A percentile compares a stretch with the other conserved stretches of the same genome.
phyloP scores from a whole-genome alignment of 2,797 vertebrate genomes.

The Tolypeutes matacus region DNA sequence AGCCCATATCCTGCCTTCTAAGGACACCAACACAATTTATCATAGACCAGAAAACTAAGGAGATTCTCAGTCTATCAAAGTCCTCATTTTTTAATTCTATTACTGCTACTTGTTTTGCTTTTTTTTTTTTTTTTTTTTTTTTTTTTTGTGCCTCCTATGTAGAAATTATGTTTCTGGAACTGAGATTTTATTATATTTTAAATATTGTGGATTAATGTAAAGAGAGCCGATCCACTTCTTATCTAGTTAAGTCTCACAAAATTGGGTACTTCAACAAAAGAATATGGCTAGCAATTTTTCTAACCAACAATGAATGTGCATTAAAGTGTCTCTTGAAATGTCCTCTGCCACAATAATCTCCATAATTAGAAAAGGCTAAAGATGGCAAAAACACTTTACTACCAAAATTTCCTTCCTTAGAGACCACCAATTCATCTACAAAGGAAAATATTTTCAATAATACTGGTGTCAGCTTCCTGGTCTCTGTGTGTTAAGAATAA shows the following conservation, averaged over 20 bases:
- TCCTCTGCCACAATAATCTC: neutral
- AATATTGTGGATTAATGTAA: neutral
- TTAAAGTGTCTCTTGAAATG: neutral
- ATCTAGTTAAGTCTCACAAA: neutral
- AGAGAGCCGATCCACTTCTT: neutral
- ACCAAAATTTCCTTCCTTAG: neutral
- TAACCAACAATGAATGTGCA: neutral
- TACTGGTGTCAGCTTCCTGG: neutral
- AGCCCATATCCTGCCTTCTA: neutral
- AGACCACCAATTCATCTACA: neutral
- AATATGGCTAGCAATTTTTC: neutral
- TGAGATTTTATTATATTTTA: neutral
- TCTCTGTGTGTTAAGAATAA: neutral
- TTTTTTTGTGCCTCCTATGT: too few species aligned
- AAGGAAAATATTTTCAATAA: neutral
- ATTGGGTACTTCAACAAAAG: neutral
- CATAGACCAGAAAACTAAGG: too few species aligned
- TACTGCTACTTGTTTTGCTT: neutral
- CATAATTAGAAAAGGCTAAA: neutral
- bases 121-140: neutral
- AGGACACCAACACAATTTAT: too few species aligned
- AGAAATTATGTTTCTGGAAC: neutral
- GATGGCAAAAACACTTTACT: neutral
- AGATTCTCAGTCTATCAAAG: neutral
- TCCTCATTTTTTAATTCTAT: neutral